These are phyloP conservation scores for Pseudorhombus dupliciocellatus DNA, from an alignment of 2,113 vertebrate genomes.

Conservation along the genomic window DNA sequence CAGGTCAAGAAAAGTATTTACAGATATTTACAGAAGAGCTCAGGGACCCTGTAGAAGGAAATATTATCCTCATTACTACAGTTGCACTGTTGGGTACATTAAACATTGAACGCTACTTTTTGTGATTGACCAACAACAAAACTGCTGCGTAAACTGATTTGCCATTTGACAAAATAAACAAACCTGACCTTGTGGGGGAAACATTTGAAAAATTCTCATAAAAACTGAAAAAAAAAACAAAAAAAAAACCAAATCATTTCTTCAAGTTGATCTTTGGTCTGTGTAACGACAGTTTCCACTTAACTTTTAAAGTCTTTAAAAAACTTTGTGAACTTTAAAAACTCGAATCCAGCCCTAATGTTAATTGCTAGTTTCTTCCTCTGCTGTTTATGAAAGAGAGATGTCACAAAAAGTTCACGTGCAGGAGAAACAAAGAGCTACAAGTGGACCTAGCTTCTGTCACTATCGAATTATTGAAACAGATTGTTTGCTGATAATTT, in stretches of 20 bases:
- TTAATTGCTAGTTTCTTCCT: neutral
- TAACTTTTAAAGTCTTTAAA: neutral
- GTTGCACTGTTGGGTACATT: neutral
- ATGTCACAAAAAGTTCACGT: neutral
- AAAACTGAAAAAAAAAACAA: neutral
- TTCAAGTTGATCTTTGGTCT: constrained; percentile 18
- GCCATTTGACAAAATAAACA: too few species aligned
- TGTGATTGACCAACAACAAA: too few species aligned
- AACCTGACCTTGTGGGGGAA: too few species aligned
- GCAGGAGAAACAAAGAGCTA: neutral
- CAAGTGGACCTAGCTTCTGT: neutral
- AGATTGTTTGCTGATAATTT: constrained; percentile 9
- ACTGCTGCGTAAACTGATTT: too few species aligned
- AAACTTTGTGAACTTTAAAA: too few species aligned
- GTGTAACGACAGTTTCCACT: neutral
- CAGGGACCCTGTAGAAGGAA: neutral
- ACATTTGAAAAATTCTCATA: too few species aligned
- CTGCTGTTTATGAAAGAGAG: neutral
- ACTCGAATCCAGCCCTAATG: too few species aligned
- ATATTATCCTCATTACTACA: too few species aligned
- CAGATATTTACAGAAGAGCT: constrained; percentile 61
- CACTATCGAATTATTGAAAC: neutral
- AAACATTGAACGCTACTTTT: neutral
- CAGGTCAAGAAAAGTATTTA: constrained; percentile 27
- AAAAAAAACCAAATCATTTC: neutral